A percentile compares a stretch with the other conserved stretches of the same genome.
Evolutionary conservation across 2,113 vertebrate genomes (phyloP).

Genomic region (Cathartes aura): DNA sequence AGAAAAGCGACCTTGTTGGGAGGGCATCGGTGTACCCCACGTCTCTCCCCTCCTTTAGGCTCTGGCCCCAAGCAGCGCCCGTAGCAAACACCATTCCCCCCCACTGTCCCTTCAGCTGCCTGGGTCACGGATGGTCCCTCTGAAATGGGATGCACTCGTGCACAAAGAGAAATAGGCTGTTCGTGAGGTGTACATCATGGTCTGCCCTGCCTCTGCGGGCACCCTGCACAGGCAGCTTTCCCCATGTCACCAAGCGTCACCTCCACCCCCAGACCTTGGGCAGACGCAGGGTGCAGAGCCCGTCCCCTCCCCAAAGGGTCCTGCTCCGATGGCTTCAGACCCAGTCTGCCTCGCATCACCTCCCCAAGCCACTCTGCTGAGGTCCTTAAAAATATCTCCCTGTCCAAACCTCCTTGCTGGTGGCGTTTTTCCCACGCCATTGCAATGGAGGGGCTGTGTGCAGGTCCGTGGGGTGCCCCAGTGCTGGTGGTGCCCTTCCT

Average conservation of each 20-base stretch:
- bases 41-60: background rate
- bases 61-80: accelerated
- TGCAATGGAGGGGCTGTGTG: accelerated
- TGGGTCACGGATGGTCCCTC: background rate
- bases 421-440: background rate
- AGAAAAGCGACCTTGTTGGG: background rate
- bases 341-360: accelerated
- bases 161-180: background rate
- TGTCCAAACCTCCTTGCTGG: background rate
- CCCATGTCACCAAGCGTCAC: background rate
- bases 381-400: background rate
- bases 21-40: background rate
- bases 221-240: background rate
- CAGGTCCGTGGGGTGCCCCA: accelerated
- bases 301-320: background rate
- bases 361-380: background rate
- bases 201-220: background rate
- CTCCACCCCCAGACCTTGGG: background rate
- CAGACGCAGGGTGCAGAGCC: background rate
- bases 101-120: background rate
- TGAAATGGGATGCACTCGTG: background rate
- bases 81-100: background rate
- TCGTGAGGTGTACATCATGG: background rate
- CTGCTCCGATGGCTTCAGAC: background rate
- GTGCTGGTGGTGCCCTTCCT: background rate